These are phyloP conservation scores for Halcyon chelicuti DNA, from an alignment of 2,797 vertebrate genomes.

Conservation along the genomic window DNA sequence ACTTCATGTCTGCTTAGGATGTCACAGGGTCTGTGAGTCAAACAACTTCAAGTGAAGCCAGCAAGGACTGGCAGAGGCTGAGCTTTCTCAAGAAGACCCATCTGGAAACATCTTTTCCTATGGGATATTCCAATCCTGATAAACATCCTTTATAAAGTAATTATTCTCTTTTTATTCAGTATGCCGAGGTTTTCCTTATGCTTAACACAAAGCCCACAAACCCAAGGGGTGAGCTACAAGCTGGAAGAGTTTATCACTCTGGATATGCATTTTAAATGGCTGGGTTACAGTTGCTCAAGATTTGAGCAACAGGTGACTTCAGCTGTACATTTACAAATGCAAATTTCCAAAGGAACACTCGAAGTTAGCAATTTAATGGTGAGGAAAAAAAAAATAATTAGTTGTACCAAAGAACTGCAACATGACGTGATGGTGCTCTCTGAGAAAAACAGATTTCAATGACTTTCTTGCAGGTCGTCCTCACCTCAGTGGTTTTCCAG, in stretches of 20 bases:
- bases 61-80: not conserved
- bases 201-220: not conserved
- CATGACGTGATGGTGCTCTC: accelerated
- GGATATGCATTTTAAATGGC: not conserved
- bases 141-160: not conserved
- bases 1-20: not conserved
- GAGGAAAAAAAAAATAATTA: not conserved
- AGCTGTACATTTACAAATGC: not conserved
- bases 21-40: not conserved
- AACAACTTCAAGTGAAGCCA: not conserved
- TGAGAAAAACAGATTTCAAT: not conserved
- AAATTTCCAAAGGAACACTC: not conserved
- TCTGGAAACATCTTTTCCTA: not conserved
- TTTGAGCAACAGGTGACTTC: not conserved
- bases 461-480: not conserved
- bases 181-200: not conserved
- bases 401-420: not conserved
- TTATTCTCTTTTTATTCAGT: not conserved
- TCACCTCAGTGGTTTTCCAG: not conserved
- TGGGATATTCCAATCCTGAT: not conserved
- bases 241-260: not conserved
- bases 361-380: not conserved
- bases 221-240: not conserved
- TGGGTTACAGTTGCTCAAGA: not conserved
- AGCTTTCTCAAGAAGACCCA: not conserved